These are phyloP conservation scores for Arenaria interpres DNA, from an alignment of 2,113 vertebrate species.

Conservation along the genomic window DNA sequence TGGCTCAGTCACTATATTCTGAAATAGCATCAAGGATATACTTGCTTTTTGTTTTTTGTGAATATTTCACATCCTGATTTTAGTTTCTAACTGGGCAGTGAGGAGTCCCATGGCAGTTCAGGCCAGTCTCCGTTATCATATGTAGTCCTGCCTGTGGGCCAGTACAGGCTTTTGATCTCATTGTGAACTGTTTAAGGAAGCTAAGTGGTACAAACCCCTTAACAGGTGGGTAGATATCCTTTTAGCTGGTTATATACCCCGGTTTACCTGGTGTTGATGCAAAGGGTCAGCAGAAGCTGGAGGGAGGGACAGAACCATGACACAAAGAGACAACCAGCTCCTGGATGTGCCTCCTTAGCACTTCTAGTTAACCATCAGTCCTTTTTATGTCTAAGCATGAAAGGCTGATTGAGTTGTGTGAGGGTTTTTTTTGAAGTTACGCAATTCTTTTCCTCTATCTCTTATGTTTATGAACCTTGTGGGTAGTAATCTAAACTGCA, in stretches of 20 bases:
- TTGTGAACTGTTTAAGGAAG: not conserved
- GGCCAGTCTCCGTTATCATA: not conserved
- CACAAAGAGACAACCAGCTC: not conserved
- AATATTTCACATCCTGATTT: not conserved
- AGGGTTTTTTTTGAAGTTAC: not conserved
- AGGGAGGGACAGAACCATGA: not conserved
- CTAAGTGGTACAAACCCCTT: not conserved
- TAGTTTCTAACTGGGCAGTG: not conserved
- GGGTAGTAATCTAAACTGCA: not conserved
- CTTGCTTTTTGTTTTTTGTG: not conserved
- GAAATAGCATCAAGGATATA: not conserved
- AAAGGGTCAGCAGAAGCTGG: not conserved
- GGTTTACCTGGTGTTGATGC: not conserved
- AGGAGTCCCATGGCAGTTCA: not conserved
- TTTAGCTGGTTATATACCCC: not conserved
- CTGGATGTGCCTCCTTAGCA: not conserved
- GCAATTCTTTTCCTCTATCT: not conserved
- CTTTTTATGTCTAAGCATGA: not conserved
- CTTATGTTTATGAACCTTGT: not conserved
- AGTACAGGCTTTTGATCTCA: not conserved
- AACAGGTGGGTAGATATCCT: not conserved
- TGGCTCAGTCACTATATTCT: not conserved
- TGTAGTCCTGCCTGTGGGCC: not conserved
- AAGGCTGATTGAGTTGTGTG: not conserved
- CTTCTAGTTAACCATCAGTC: not conserved